phyloP scores from a whole-genome alignment of 2,797 vertebrate species.

The Hylomyscus alleni region DNA sequence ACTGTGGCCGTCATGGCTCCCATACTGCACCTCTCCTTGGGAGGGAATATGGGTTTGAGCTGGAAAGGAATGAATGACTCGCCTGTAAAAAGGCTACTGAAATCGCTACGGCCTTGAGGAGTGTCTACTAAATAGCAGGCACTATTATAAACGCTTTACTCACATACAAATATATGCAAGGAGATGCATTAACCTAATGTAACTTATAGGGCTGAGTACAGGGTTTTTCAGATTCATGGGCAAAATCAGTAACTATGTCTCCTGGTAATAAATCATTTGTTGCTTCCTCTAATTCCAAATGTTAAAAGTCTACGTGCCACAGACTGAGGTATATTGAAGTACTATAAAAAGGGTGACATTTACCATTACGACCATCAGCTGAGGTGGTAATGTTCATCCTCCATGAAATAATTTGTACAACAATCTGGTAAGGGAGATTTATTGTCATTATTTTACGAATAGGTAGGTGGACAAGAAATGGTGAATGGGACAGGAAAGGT shows the following conservation, averaged over 20 bases:
- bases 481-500: neutral
- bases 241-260: neutral
- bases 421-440: neutral
- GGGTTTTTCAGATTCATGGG: slow-evolving; percentile 1
- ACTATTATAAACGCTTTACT: slow-evolving; percentile 35
- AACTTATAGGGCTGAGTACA: neutral
- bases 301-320: neutral
- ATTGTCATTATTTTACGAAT: neutral
- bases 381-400: neutral
- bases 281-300: slow-evolving; percentile 28
- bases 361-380: neutral
- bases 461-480: neutral
- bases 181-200: neutral
- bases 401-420: neutral
- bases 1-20: neutral
- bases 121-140: slow-evolving; percentile 19
- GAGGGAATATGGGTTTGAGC: slow-evolving; percentile 21
- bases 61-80: slow-evolving; percentile 23
- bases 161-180: neutral
- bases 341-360: neutral
- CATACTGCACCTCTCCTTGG: slow-evolving; percentile 51
- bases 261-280: neutral
- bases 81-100: neutral
- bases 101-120: neutral
- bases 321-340: neutral